Base-by-base conservation (phyloP, 2,888 invertebrate species). In the Drosophila monieri region DNA sequence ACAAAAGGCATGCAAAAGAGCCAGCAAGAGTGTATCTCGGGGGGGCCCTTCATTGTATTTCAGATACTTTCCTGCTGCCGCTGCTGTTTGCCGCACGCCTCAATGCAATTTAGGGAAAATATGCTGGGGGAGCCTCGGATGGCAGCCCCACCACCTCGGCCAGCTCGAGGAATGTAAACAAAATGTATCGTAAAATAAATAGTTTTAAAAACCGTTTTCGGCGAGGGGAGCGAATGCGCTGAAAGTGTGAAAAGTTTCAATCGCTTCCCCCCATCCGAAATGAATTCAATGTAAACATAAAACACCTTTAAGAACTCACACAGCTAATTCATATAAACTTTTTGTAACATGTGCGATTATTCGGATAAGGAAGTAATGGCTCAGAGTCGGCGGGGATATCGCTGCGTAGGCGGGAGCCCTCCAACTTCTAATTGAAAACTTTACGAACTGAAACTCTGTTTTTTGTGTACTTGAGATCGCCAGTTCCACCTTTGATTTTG, bases 121-220 rank as follows among this genome's bases (percentile, higher is more conserved):
- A 71, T 80, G 74, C 72, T 70, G 80, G 55, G 69, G 69, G 65
- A 48, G 43, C 32, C 35, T 3, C 15, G 25, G 48, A 23, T 48
- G 43, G 32, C 18, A 12, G 14, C 49, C 44, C 18, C 60, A 35
- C 18, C 60, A 35, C 43, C 60, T 60, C 60, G 57, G 30, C 21
- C 21, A 0, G 27, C 27, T 27, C 27, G 2, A 9, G 43, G 46
- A 55, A 48, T 80, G 85, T 84, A 85, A 85, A 85, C 85, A 85
- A 75, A 80, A 84, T 84, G 81, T 80, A 84, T 84, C 85, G 79
- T 85, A 85, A 81, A 80, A 78, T 84, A 80, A 80, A 80, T 80
- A 80, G 80, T 84, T 80, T 80, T 84, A 48, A 68, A 84, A 85
- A 73, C 71, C 81, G 75, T 81, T 79, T 61, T 30, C 41, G n/a